Evolutionary conservation across 2,888 invertebrate species (phyloP), one percentile per base, ranked within the genome.

Genomic region (Lepidonotus clava): DNA sequence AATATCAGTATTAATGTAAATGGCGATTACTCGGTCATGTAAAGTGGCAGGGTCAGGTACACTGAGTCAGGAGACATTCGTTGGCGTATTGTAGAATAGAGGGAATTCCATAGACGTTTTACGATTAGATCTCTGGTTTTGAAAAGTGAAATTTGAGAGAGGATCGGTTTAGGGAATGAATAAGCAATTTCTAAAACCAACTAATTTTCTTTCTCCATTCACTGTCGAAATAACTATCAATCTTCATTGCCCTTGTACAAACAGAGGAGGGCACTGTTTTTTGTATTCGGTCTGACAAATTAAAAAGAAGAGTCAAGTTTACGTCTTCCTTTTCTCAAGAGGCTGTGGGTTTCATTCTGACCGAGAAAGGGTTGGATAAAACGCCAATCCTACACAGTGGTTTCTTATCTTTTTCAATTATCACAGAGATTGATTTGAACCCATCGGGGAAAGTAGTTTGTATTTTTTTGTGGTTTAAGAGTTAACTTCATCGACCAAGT

Each of bases 331-430:
- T 53, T n/a, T 53, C 53, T 53, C 53, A 1, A n/a, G 6, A 8
- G 53, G n/a, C 53, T n/a, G n/a, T 11, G 53, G 53, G 18, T 53
- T 53, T 11, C 53, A 53, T 53, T 18, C 18, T 18, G 53, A 24
- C 18, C 53, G 53, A 53, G 53, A n/a, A n/a, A n/a, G 53, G 53
- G 53, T 53, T n/a, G 53, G n/a, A 53, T 53, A 53, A 53, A 53
- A 53, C 53, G 18, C 53, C 53, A 5, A 18, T 53, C 53, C n/a
- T 53, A 24, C 53, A 53, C n/a, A n/a, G n/a, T 53, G 53, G 21
- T 4, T 53, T 53, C 53, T 53, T 53, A 53, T 53, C 53, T 53
- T 53, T 53, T 53, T 53, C 53, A 53, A 53, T 53, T 53, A 53
- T 53, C 53, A 53, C 53, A 18, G n/a, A 18, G 53, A 53, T 53